Evolutionary conservation across 2,113 vertebrate genomes (phyloP).

Genomic region (Phrynosoma blainvillii): DNA sequence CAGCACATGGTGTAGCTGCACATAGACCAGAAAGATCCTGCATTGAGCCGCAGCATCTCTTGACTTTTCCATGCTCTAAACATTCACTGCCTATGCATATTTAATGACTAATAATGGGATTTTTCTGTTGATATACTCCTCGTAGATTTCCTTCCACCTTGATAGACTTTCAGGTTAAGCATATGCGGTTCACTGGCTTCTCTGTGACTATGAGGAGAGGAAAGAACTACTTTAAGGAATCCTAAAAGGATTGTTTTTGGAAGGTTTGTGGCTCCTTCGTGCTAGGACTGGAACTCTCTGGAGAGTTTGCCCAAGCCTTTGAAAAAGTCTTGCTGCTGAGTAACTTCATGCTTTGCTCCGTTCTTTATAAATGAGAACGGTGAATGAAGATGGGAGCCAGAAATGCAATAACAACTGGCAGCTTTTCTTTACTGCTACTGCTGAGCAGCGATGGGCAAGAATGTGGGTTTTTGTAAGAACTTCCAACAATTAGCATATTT

Average conservation of each 20-base stretch:
- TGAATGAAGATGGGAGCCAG: neutral
- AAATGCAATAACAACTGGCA: neutral
- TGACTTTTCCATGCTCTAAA: accelerated
- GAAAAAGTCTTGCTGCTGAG: too few relatives aligned
- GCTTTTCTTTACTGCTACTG: neutral
- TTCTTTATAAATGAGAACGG: neutral
- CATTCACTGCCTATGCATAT: slow-evolving; percentile 49
- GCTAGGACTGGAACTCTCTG: neutral
- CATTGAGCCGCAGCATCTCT: neutral
- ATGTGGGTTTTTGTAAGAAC: neutral
- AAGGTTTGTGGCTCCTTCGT: neutral
- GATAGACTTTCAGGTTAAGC: slow-evolving; percentile 58
- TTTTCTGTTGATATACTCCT: slow-evolving; percentile 43
- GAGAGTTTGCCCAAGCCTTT: neutral
- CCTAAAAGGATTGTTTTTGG: neutral
- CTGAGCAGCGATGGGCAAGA: neutral
- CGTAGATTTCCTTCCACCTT: slow-evolving; percentile 43
- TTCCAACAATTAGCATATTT: neutral
- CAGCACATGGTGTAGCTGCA: too few relatives aligned
- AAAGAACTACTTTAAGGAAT: neutral
- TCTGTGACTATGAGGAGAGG: neutral
- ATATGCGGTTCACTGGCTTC: slow-evolving; percentile 33
- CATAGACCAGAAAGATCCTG: too few relatives aligned
- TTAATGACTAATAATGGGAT: slow-evolving; percentile 65
- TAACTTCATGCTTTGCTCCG: neutral